Percentiles rank a stretch among this genome's conserved stretches.
Conservation (phyloP, 2,113 vertebrate species). For the Brachyistius frenatus region DNA sequence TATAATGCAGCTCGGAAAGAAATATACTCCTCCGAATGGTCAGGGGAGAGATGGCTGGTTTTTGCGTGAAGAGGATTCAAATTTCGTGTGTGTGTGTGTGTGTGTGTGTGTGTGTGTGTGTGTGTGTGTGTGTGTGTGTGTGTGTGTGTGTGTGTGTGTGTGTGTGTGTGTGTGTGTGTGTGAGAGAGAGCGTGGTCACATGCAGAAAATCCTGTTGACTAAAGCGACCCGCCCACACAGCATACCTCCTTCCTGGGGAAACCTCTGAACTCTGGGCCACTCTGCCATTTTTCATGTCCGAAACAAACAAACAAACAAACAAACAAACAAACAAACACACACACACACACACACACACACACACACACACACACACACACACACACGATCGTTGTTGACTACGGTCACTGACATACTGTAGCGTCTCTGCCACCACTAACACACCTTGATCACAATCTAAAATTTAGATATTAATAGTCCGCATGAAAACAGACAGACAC, state of each 20-base stretch:
- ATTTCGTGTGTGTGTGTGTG: slow-evolving; percentile 10
- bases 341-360: neutral
- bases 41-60: neutral
- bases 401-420: neutral
- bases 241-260: slow-evolving; percentile 38
- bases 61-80: slow-evolving; percentile 17
- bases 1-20: slow-evolving; percentile 26
- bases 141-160: slow-evolving; percentile 15
- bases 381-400: neutral
- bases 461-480: neutral
- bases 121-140: neutral
- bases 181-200: neutral
- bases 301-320: slow-evolving; percentile 14
- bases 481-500: neutral
- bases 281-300: slow-evolving; percentile 20
- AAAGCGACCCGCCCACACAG: neutral
- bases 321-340: neutral
- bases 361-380: neutral
- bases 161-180: neutral
- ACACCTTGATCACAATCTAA: neutral
- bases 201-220: slow-evolving; percentile 13
- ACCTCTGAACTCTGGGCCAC: slow-evolving; percentile 25
- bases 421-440: neutral
- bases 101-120: neutral
- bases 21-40: slow-evolving; percentile 35